These are phyloP conservation scores for Siphamia tubifer DNA, from an alignment of 2,113 vertebrate genomes.

Conservation along the genomic window DNA sequence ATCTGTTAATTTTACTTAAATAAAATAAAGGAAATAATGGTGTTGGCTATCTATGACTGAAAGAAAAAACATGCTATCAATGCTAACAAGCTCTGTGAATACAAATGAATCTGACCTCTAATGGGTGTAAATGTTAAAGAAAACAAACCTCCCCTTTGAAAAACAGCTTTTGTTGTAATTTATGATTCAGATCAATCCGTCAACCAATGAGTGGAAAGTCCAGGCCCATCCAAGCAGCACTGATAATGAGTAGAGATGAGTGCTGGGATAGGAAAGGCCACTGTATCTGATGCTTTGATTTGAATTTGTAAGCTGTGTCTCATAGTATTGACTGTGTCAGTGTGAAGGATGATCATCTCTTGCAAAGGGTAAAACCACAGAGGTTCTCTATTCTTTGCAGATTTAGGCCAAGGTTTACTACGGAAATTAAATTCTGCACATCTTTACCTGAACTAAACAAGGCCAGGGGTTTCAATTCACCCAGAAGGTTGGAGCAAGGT, in stretches of 20 bases:
- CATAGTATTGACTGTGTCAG: conserved; percentile 30
- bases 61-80: no score
- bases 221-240: not conserved
- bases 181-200: conserved; percentile 14
- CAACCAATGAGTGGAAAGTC: conserved; percentile 1
- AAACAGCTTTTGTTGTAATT: not conserved
- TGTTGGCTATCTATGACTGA: no score
- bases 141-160: not conserved
- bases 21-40: no score
- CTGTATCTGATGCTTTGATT: conserved; percentile 10
- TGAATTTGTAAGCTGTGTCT: conserved; percentile 17
- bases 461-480: not conserved
- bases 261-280: conserved; percentile 44
- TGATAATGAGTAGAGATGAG: conserved; percentile 50
- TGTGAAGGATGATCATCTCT: not conserved
- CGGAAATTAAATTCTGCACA: not conserved
- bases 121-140: conserved; percentile 2
- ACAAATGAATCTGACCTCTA: not conserved
- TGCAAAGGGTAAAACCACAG: not conserved
- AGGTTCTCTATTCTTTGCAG: not conserved
- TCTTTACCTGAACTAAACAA: not conserved
- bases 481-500: not conserved
- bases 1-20: no score
- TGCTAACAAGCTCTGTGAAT: not conserved
- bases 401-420: not conserved